Evolutionary conservation across 2,797 vertebrate species (phyloP).

Genomic region (Lepidocolaptes lacrymiger): DNA sequence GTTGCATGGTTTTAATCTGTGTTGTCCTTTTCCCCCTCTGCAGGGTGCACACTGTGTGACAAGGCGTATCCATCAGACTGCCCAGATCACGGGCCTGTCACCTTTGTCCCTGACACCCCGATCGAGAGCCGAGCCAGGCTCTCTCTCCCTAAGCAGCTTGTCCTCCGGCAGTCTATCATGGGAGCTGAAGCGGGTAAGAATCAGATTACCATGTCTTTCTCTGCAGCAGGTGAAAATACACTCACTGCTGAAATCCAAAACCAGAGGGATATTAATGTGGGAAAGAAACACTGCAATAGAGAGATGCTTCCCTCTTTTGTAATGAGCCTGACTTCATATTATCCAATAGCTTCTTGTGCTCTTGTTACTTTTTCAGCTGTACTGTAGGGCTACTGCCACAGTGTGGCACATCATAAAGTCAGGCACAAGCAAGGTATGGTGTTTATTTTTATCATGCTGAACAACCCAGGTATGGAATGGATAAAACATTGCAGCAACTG

Average conservation of each 20-base stretch:
- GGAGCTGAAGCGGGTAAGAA: slow-evolving; percentile 89
- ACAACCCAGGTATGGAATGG: neutral
- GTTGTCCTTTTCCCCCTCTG: neutral
- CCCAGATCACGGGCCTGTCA: slow-evolving; percentile 94
- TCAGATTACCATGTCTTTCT: neutral
- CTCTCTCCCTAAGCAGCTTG: slow-evolving; percentile 91
- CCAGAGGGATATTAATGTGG: neutral
- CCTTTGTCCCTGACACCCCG: slow-evolving; percentile 91
- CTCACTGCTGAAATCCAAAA: neutral
- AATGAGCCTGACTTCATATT: neutral
- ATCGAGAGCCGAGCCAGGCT: slow-evolving; percentile 95
- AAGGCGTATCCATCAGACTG: slow-evolving; percentile 94
- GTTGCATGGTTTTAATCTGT: neutral
- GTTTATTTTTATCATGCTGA: neutral
- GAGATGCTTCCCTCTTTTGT: neutral
- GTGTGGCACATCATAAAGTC: neutral
- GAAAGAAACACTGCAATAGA: neutral
- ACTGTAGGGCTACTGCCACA: neutral
- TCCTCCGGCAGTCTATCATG: slow-evolving; percentile 88
- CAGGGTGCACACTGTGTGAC: slow-evolving; percentile 97
- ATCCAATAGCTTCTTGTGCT: neutral
- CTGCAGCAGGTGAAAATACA: neutral
- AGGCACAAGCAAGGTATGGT: neutral
- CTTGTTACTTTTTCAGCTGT: neutral
- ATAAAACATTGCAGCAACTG: neutral